These are phyloP conservation scores for Tachina lurida DNA, from an alignment of 2,888 invertebrate genomes.

Conservation along the genomic window DNA sequence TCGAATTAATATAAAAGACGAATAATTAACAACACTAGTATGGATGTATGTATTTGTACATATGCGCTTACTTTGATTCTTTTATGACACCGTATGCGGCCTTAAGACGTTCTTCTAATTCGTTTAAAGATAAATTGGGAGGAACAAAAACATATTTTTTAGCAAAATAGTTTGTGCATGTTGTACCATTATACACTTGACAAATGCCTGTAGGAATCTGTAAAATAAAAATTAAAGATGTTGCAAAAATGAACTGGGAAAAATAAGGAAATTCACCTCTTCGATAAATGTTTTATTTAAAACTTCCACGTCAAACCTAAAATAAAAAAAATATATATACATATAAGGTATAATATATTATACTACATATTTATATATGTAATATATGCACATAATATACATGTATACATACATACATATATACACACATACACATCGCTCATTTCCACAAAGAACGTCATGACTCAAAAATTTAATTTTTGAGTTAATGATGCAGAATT, in stretches of 20 bases:
- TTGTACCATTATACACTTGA: constrained; percentile 91
- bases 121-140: constrained; percentile 89
- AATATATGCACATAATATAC: not conserved
- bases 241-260: not conserved
- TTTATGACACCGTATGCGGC: constrained; percentile 93
- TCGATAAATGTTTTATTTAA: constrained; percentile 31
- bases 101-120: constrained; percentile 91
- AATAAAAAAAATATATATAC: constrained; percentile 1
- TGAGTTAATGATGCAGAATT: too few relatives aligned
- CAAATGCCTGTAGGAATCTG: constrained; percentile 84
- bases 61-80: constrained; percentile 87
- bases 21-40: too few relatives aligned
- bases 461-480: too few relatives aligned
- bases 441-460: too few relatives aligned
- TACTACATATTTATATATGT: too few relatives aligned
- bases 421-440: too few relatives aligned
- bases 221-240: not conserved
- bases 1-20: too few relatives aligned
- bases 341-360: too few relatives aligned
- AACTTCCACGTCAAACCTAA: constrained; percentile 36
- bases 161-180: constrained; percentile 90
- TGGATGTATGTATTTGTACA: too few relatives aligned
- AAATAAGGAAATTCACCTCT: constrained; percentile 41
- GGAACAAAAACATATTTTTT: constrained; percentile 94
- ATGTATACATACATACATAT: too few relatives aligned